phyloP scores from a whole-genome alignment of 2,888 invertebrate species.

The Tenthredo mesomela region DNA sequence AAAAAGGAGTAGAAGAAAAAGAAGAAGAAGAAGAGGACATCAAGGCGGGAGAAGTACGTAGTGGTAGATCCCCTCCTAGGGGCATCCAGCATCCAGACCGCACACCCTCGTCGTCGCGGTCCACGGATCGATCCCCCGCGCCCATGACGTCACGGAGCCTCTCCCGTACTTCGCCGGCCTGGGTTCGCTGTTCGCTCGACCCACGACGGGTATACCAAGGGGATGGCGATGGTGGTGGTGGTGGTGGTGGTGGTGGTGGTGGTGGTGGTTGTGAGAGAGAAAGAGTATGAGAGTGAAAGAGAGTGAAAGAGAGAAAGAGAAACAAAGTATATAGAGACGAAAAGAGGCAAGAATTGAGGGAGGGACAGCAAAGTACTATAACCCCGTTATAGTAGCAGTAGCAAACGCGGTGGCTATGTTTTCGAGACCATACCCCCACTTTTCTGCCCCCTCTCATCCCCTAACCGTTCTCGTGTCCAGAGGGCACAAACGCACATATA shows the following conservation, averaged over 20 bases:
- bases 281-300: not conserved
- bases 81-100: conserved; percentile 58
- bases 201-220: conserved; percentile 37
- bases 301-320: not conserved
- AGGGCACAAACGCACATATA: not conserved
- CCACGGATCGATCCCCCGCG: conserved; percentile 62
- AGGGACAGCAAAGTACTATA: conserved; percentile 46
- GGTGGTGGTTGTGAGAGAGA: not conserved
- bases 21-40: conserved; percentile 2
- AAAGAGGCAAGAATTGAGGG: not conserved
- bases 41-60: conserved; percentile 1
- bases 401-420: conserved; percentile 37
- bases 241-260: no score
- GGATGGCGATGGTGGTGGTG: not conserved
- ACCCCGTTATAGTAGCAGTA: conserved; percentile 49
- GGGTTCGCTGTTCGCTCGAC: conserved; percentile 50
- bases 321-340: not conserved
- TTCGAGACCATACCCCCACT: conserved; percentile 41
- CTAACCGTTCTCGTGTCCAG: not conserved
- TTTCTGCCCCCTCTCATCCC: not conserved
- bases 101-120: conserved; percentile 53
- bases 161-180: conserved; percentile 20
- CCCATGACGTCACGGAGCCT: conserved; percentile 59
- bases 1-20: not conserved
- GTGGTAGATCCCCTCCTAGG: conserved; percentile 27